These are phyloP conservation scores for Pseudopipra pipra DNA, from an alignment of 2,113 vertebrate species.

Conservation along the genomic window DNA sequence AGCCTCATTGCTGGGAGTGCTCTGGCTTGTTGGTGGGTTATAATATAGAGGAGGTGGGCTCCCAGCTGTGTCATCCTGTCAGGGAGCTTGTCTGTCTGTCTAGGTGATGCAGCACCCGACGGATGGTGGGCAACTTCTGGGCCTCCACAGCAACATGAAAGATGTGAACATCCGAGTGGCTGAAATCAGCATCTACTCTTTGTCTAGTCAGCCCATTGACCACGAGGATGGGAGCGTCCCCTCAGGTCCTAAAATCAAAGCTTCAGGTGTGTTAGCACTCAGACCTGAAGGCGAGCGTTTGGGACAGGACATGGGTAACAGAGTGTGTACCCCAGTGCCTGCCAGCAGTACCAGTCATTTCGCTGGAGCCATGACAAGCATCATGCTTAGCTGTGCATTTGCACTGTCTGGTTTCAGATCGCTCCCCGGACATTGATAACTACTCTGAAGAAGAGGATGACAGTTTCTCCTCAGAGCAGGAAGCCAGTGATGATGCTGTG, in stretches of 20 bases:
- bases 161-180: constrained; percentile 90
- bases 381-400: background rate
- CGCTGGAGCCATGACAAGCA: background rate
- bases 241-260: constrained; percentile 89
- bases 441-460: constrained; percentile 98
- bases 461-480: constrained; percentile 98
- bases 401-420: constrained; percentile 54
- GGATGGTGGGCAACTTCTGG: constrained; percentile 89
- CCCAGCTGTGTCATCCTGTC: background rate
- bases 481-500: constrained; percentile 94
- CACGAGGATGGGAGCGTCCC: constrained; percentile 89
- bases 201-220: constrained; percentile 96
- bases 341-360: background rate
- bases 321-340: background rate
- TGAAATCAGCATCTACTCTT: constrained; percentile 94
- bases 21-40: background rate
- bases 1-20: background rate
- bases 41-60: background rate
- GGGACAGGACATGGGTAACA: accelerated
- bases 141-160: constrained; percentile 91
- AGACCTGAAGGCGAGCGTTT: background rate
- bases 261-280: constrained; percentile 75
- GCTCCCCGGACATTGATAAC: constrained; percentile 82
- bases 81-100: background rate
- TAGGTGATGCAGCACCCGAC: constrained; percentile 97